Percentiles rank a stretch among this genome's conserved stretches.
Conservation (phyloP, 1,140 invertebrate species). For the Alviniconcha marisindica region DNA sequence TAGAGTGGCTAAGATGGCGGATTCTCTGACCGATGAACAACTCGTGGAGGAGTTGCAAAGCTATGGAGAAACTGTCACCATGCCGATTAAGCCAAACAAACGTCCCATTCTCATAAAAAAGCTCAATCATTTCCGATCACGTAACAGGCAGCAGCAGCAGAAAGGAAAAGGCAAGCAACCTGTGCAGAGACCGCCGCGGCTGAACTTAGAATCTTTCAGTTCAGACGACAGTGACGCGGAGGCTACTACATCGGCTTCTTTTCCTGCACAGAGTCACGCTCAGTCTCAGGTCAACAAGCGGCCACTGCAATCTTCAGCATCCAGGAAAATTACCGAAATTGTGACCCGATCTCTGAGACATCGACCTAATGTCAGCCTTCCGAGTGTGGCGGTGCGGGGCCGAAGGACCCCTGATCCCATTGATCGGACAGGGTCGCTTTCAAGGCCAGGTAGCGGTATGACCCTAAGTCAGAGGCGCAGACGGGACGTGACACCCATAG, state of each 20-base stretch:
- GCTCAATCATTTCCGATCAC: constrained; percentile 65
- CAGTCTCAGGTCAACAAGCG: background rate
- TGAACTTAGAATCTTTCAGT: constrained; percentile 29
- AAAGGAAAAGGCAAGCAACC: constrained; percentile 37
- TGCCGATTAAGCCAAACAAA: constrained; percentile 67
- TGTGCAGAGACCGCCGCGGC: background rate
- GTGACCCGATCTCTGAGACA: constrained; percentile 27
- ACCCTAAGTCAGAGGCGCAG: background rate
- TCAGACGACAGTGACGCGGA: constrained; percentile 47
- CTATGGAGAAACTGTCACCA: constrained; percentile 64
- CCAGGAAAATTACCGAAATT: constrained; percentile 32
- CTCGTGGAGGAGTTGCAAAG: constrained; percentile 60
- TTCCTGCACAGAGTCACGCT: constrained; percentile 33
- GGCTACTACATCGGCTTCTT: too few relatives aligned
- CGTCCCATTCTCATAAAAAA: constrained; percentile 68
- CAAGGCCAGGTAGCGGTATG: background rate
- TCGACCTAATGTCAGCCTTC: constrained; percentile 23
- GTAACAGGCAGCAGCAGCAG: constrained; percentile 45
- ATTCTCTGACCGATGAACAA: constrained; percentile 59
- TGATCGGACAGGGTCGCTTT: background rate
- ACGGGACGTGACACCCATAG: constrained; percentile 25
- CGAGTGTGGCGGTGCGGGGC: constrained; percentile 14
- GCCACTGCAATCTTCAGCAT: background rate
- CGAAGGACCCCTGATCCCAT: background rate
- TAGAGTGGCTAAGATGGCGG: constrained; percentile 38